Conservation (phyloP, 2,113 vertebrate genomes). For the Hippocampus zosterae region DNA sequence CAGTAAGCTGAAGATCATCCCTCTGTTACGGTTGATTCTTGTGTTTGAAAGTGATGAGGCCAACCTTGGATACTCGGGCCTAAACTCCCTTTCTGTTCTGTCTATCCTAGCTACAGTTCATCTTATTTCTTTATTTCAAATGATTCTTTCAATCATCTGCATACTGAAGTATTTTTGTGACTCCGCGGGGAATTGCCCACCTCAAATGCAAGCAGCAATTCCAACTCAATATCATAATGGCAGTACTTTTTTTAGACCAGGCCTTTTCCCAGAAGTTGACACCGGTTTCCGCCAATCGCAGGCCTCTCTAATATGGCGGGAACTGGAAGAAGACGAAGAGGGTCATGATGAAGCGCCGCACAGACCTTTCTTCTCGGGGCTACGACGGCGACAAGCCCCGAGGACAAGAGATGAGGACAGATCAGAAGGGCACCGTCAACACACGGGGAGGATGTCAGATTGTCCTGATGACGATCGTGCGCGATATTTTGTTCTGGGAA, state of each 20-base stretch:
- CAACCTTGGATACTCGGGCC: background rate
- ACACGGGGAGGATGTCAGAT: constrained; percentile 63
- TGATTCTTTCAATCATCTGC: background rate
- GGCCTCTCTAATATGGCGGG: constrained; percentile 99
- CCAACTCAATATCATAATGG: background rate
- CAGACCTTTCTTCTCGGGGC: constrained; percentile 66
- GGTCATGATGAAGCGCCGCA: constrained; percentile 59
- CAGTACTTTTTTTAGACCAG: constrained; percentile 51
- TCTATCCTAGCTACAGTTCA: background rate
- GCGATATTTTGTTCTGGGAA: constrained; percentile 88
- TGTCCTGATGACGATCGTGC: constrained; percentile 83
- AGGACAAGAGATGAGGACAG: constrained; percentile 45
- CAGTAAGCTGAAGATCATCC: background rate
- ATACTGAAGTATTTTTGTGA: background rate
- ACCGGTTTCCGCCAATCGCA: constrained; percentile 96
- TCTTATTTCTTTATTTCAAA: background rate
- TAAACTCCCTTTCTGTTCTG: background rate
- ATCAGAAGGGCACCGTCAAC: constrained; percentile 36
- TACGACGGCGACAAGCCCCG: constrained; percentile 46
- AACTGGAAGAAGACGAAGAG: constrained; percentile 90
- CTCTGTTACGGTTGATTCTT: background rate
- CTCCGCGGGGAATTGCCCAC: background rate
- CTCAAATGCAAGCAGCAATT: background rate
- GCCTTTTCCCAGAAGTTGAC: constrained; percentile 83
- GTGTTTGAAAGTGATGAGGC: background rate